Base-by-base conservation (phyloP, 2,888 invertebrate genomes). In the Osmoderma eremita region DNA sequence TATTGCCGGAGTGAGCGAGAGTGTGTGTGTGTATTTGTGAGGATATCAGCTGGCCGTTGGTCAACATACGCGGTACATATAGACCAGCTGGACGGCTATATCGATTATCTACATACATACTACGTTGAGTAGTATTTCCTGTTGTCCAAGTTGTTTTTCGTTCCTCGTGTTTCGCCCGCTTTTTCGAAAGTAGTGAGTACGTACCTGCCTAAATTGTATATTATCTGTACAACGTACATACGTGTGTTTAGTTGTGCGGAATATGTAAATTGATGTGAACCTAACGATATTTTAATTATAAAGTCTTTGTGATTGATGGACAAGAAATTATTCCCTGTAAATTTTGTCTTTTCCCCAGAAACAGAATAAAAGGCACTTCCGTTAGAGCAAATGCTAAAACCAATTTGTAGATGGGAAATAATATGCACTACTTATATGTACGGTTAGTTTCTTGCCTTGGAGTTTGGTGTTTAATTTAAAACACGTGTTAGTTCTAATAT, bases 221-320 rank as follows among this genome's bases (percentile, higher is more conserved):
- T 61, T 61, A 61, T 24, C 30, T 61, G 12, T 30, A 61, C 45
- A 12, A n/a, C 56, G 45, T 68, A 56, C 54, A 61, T 67, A 64
- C 66, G 58, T 51, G 6, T 30, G 30, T 6, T 30, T 30, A 10
- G 1, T 30, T 30, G 53, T 65, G 58, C 50, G 54, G 65, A 69
- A 70, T 75, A 77, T 76, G 76, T 76, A 77, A 77, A 76, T 77
- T 76, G 75, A 77, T 72, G 75, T 73, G 74, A 68, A 75, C 72
- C 70, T 78, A 78, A 78, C 73, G 78, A 77, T 77, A 75, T 77
- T 78, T 77, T 78, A 78, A 78, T 78, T 77, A 76, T 74, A 73
- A 75, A 68, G 66, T 67, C 67, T 41, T 67, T 69, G 72, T 77
- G 77, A 76, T 76, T 77, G 75, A 76, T 77, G 67, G 50, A 65